These are phyloP conservation scores for Phalacrocorax carbo DNA, from an alignment of 2,113 vertebrate species.

Conservation along the genomic window DNA sequence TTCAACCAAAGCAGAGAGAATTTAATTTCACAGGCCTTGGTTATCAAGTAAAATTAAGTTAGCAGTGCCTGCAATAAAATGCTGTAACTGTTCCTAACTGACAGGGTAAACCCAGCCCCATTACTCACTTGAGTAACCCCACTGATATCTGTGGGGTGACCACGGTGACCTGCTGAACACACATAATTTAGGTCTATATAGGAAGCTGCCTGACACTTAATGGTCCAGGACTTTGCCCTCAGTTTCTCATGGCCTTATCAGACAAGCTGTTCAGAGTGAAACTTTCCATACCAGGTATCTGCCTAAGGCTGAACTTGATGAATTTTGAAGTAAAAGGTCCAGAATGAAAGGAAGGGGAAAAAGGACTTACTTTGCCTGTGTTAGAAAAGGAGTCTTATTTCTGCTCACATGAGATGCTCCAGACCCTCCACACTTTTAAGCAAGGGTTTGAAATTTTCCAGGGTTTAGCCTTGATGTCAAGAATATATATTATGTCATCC, in stretches of 20 bases:
- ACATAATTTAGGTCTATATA: neutral
- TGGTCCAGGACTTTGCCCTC: neutral
- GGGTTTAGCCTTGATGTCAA: neutral
- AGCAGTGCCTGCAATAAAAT: neutral
- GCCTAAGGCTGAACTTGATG: constrained; percentile 12
- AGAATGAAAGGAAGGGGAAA: neutral
- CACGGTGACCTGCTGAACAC: constrained; percentile 1
- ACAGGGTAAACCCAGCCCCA: neutral
- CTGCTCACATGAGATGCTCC: neutral
- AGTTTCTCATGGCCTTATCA: constrained; percentile 14
- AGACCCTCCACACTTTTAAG: neutral
- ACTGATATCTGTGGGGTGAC: neutral
- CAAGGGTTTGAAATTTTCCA: constrained; percentile 26
- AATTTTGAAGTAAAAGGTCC: neutral
- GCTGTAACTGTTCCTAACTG: neutral
- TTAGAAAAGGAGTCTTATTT: neutral
- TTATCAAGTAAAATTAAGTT: constrained; percentile 10
- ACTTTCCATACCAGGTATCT: constrained; percentile 2
- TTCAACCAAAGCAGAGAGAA: neutral
- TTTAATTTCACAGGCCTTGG: constrained; percentile 52
- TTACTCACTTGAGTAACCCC: neutral
- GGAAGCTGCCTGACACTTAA: neutral
- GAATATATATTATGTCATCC: neutral
- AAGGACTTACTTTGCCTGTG: neutral
- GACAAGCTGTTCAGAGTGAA: constrained; percentile 34